These are phyloP conservation scores for Turdus rufiventris DNA, from an alignment of 2,113 vertebrate species.

Conservation along the genomic window DNA sequence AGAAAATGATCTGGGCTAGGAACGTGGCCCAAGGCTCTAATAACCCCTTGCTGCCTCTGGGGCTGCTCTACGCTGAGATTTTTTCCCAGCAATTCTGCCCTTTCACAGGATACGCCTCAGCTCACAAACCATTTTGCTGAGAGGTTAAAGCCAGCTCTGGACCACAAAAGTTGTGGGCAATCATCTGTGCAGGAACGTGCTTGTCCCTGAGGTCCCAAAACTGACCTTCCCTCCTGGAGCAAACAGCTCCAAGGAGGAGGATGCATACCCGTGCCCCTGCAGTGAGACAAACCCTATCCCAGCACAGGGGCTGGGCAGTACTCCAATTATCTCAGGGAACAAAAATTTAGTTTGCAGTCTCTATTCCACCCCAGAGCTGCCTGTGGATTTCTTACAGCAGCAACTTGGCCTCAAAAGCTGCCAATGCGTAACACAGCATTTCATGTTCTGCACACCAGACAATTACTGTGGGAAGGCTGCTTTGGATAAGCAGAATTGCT, in stretches of 20 bases:
- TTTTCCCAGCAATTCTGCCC: neutral
- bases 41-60: neutral
- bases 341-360: neutral
- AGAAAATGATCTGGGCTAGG: neutral
- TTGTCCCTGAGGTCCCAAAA: neutral
- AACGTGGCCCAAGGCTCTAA: neutral
- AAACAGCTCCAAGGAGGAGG: neutral
- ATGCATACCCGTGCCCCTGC: rapidly evolving
- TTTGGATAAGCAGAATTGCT: neutral
- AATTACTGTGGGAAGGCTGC: neutral
- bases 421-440: neutral
- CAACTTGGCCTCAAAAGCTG: slow-evolving; percentile 18
- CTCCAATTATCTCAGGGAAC: neutral
- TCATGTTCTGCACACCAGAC: neutral
- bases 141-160: neutral
- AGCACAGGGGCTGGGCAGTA: neutral
- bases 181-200: neutral
- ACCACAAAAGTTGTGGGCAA: neutral
- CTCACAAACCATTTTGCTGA: neutral
- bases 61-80: neutral
- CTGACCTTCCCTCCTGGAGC: neutral
- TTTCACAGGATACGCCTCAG: neutral
- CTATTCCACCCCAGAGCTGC: neutral
- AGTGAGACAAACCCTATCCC: neutral
- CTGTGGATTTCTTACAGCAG: neutral